phyloP scores from a whole-genome alignment of 1,140 invertebrate genomes.

The Papilio polyxenes region DNA sequence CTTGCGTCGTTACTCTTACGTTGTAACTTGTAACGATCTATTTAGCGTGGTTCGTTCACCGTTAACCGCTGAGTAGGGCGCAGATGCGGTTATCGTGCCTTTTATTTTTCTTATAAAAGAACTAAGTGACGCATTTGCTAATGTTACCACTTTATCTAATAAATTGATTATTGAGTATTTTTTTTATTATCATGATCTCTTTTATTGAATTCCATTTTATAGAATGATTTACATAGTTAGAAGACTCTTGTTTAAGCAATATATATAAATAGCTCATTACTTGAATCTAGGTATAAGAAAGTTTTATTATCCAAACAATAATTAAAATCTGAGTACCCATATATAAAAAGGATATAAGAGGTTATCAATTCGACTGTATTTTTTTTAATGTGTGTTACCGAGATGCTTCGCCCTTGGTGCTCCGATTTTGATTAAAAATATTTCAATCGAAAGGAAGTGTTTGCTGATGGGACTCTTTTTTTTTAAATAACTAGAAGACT shows the following conservation, averaged over 20 bases:
- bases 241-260: neutral
- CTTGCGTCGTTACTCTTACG: constrained; percentile 57
- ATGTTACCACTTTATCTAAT: neutral
- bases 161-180: neutral
- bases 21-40: constrained; percentile 58
- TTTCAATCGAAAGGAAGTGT: too few relatives aligned
- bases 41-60: constrained; percentile 70
- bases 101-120: constrained; percentile 76
- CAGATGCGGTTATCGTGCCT: constrained; percentile 72
- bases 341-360: too few relatives aligned
- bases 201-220: neutral
- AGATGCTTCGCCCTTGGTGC: too few relatives aligned
- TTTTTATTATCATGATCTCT: neutral
- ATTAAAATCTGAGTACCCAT: too few relatives aligned
- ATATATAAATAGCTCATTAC: neutral
- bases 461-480: too few relatives aligned
- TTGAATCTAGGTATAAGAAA: neutral
- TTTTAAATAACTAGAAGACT: too few relatives aligned
- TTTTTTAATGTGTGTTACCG: too few relatives aligned
- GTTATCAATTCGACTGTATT: too few relatives aligned
- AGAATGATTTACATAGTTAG: neutral
- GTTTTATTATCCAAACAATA: neutral
- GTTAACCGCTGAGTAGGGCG: constrained; percentile 54
- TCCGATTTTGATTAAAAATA: too few relatives aligned
- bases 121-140: constrained; percentile 69